Percentiles rank a stretch among this genome's conserved stretches.
These are phyloP conservation scores for Stegostoma tigrinum DNA, from an alignment of 2,113 vertebrate species.

Conservation along the genomic window DNA sequence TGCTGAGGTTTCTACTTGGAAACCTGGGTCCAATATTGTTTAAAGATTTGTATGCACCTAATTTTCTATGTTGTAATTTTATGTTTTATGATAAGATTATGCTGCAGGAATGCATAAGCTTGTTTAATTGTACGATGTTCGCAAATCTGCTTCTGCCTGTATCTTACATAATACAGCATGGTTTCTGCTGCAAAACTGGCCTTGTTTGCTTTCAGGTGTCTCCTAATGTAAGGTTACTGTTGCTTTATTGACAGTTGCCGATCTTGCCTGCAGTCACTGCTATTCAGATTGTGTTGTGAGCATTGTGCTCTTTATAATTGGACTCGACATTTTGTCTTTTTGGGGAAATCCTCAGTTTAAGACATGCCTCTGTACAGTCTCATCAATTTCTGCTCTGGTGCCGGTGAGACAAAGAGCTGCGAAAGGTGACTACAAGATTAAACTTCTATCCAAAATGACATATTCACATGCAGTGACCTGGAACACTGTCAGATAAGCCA, in stretches of 20 bases:
- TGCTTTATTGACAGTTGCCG: neutral
- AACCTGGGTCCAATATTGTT: neutral
- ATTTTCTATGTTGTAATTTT: neutral
- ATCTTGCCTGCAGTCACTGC: neutral
- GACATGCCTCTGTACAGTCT: neutral
- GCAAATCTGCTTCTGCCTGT: neutral
- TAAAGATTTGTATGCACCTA: neutral
- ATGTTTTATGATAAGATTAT: neutral
- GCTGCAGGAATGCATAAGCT: neutral
- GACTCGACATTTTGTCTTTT: neutral
- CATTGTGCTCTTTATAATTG: neutral
- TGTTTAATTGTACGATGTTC: neutral
- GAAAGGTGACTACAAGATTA: neutral
- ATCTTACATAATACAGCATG: neutral
- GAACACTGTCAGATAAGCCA: neutral
- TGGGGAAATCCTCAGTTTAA: neutral
- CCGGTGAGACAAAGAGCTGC: neutral
- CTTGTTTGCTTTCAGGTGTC: neutral
- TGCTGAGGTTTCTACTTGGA: neutral
- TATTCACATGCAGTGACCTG: too few species aligned
- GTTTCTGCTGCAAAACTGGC: neutral
- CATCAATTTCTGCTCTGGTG: neutral
- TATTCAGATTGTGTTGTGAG: neutral
- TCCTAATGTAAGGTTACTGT: neutral
- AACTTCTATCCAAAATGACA: neutral